These are phyloP conservation scores for Mechanitis messenoides DNA, from an alignment of 2,888 invertebrate genomes.

Conservation along the genomic window DNA sequence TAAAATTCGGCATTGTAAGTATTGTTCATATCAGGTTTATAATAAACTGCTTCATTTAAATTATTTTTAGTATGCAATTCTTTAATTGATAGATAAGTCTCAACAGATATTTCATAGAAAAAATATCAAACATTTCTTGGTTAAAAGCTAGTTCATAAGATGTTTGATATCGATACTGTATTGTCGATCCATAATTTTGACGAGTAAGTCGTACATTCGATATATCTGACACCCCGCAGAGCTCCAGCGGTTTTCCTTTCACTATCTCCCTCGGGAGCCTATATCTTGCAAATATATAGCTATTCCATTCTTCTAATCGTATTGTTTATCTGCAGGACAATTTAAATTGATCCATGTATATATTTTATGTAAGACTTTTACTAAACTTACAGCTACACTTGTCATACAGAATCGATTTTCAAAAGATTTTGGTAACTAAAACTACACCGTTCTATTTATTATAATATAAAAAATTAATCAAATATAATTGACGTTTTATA, in stretches of 20 bases:
- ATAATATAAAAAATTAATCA: too few species aligned
- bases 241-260: conserved; percentile 28
- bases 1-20: conserved; percentile 10
- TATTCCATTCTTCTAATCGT: conserved; percentile 32
- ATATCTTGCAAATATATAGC: conserved; percentile 33
- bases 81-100: too few species aligned
- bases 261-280: conserved; percentile 31
- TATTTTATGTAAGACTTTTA: conserved; percentile 17
- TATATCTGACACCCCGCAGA: conserved; percentile 26
- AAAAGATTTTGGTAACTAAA: too few species aligned
- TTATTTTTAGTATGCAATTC: too few species aligned
- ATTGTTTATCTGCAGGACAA: conserved; percentile 29
- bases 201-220: conserved; percentile 23
- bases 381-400: background rate
- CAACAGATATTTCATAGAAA: too few species aligned
- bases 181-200: conserved; percentile 4
- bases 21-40: too few species aligned
- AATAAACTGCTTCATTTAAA: too few species aligned
- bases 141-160: background rate
- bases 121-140: too few species aligned
- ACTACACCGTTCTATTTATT: too few species aligned
- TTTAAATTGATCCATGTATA: conserved; percentile 22
- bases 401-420: too few species aligned
- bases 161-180: background rate
- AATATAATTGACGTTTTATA: conserved; percentile 3